Evolutionary conservation across 2,113 vertebrate genomes (phyloP).

Genomic region (Bolborhynchus lineola): DNA sequence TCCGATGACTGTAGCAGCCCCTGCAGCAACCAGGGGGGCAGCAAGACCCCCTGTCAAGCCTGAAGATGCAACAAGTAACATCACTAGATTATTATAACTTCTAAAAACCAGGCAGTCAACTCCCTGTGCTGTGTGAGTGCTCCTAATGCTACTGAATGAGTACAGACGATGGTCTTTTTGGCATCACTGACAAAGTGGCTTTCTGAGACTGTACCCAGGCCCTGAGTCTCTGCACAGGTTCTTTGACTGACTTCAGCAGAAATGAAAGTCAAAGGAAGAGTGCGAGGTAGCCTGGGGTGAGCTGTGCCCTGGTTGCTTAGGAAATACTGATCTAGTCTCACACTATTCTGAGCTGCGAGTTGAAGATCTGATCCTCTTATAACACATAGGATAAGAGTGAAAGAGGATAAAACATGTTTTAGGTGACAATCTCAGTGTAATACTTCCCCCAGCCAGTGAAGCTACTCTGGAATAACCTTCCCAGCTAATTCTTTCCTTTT

Average conservation of each 20-base stretch:
- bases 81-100: not conserved
- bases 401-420: not conserved
- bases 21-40: conserved; percentile 89
- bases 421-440: not conserved
- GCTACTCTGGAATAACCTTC: not conserved
- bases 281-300: not conserved
- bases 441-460: not conserved
- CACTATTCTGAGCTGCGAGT: not conserved
- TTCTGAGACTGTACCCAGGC: not conserved
- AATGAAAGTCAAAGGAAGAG: not conserved
- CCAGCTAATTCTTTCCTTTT: not conserved
- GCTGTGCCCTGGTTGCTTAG: not conserved
- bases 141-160: not conserved
- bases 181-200: not conserved
- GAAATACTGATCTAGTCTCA: not conserved
- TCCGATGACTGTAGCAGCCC: conserved; percentile 86
- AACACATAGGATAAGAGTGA: not conserved
- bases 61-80: conserved; percentile 39
- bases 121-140: not conserved
- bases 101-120: not conserved
- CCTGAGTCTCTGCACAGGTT: not conserved
- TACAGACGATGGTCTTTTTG: not conserved
- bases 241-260: not conserved
- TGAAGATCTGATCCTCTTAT: not conserved
- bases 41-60: conserved; percentile 95